Evolutionary conservation across 2,888 invertebrate species (phyloP).

Genomic region (Tholera decimalis): DNA sequence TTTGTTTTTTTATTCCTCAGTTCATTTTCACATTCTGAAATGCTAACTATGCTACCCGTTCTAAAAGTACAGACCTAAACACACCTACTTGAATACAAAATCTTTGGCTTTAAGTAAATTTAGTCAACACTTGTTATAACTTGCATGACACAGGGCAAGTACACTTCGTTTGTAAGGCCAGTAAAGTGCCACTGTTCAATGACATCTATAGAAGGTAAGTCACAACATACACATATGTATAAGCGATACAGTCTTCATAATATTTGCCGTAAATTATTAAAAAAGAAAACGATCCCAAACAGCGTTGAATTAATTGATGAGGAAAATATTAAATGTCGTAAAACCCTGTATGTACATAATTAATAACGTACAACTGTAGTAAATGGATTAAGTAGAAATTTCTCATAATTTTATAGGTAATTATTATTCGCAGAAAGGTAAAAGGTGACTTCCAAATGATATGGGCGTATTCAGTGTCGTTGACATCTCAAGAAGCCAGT

Average conservation of each 20-base stretch:
- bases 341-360: not conserved
- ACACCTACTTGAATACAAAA: constrained; percentile 10
- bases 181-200: constrained; percentile 19
- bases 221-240: too few relatives aligned
- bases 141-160: constrained; percentile 17
- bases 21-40: not conserved
- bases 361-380: not conserved
- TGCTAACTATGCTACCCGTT: not conserved
- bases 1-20: too few relatives aligned
- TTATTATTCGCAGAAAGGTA: constrained; percentile 21
- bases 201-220: not conserved
- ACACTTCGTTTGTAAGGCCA: constrained; percentile 16
- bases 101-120: constrained; percentile 27
- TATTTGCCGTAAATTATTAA: not conserved
- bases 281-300: not conserved
- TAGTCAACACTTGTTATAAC: constrained; percentile 26
- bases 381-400: not conserved
- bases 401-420: not conserved
- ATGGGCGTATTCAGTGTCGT: constrained; percentile 36
- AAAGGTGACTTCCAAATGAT: constrained; percentile 30
- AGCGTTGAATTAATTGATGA: not conserved
- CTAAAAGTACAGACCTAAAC: not conserved
- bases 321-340: constrained; percentile 3
- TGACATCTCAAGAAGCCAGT: constrained; percentile 41
- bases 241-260: not conserved